Evolutionary conservation across 2,888 invertebrate species (phyloP), one percentile per base, ranked within the genome.

Genomic region (Gastracanthus pulcherrimus): DNA sequence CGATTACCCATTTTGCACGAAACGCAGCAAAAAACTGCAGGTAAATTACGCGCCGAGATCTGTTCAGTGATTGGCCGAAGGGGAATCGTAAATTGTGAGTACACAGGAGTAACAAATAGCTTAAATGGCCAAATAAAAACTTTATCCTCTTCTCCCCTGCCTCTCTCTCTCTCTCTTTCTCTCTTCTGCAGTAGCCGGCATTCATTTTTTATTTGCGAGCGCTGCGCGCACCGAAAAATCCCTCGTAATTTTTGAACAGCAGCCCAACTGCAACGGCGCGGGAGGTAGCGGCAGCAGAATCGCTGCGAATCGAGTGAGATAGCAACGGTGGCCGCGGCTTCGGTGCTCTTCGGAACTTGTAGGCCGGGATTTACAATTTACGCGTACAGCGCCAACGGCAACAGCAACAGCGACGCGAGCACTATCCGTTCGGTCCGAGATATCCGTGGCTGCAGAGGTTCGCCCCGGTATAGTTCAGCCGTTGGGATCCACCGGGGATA

Each of bases 281-380:
- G 45, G 45, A 45, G 45, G 16, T 60, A 29, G 60, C 60, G 45
- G 13, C 41, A 16, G n/a, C n/a, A n/a, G n/a, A 64, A 38, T 19
- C 38, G 16, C 19, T 7, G 64, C 16, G 38, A 64, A 64, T 64
- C 64, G 34, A 64, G 64, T 64, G 31, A 36, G 51, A 9, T 55
- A 38, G 19, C n/a, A 36, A 34, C 36, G 19, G 23, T 36, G n/a
- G n/a, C 64, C 2, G 64, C 34, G 11, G 64, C 64, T n/a, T 9
- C 38, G 26, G 45, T n/a, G 45, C 67, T 41, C 23, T 2, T 34
- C 19, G 71, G 55, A 71, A 71, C 19, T 72, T 36, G 48, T 72
- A 58, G 71, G 55, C 58, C 36, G 51, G 71, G 71, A 72, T 72
- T 72, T 72, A 60, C 55, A 51, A 38, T 72, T 72, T 72, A 58